These are phyloP conservation scores for Mallotus villosus DNA, from an alignment of 2,797 vertebrate species.

Conservation along the genomic window DNA sequence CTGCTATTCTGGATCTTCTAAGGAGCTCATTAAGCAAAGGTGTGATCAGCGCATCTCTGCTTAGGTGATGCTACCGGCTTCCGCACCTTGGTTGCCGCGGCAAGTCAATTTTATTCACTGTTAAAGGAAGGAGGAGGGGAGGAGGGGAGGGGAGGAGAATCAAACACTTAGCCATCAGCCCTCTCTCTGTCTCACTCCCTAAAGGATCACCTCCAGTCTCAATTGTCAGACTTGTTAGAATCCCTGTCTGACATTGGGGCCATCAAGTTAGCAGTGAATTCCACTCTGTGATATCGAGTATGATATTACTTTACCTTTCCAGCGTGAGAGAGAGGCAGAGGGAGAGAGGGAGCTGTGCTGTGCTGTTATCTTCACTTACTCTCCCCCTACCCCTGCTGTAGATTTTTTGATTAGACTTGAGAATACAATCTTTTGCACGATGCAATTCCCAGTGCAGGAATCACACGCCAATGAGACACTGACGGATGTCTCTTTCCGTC, in stretches of 20 bases:
- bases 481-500: constrained; percentile 75
- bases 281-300: constrained; percentile 52
- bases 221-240: constrained; percentile 66
- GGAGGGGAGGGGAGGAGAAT: constrained; percentile 19
- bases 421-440: constrained; percentile 46
- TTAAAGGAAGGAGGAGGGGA: constrained; percentile 61
- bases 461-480: constrained; percentile 71
- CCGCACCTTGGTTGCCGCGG: constrained; percentile 52
- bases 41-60: constrained; percentile 78
- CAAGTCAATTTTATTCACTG: constrained; percentile 76
- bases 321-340: background rate
- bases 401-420: constrained; percentile 69
- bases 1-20: constrained; percentile 79
- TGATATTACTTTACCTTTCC: constrained; percentile 57
- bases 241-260: constrained; percentile 60
- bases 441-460: constrained; percentile 66
- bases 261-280: constrained; percentile 55
- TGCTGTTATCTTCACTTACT: constrained; percentile 5
- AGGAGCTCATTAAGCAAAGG: constrained; percentile 86
- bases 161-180: constrained; percentile 21
- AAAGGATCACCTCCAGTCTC: constrained; percentile 59
- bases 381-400: constrained; percentile 23
- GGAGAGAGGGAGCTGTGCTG: constrained; percentile 3
- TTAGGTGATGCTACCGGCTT: constrained; percentile 64
- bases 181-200: constrained; percentile 33